Base-by-base conservation (phyloP, 2,113 vertebrate species). In the Scartelaos histophorus region DNA sequence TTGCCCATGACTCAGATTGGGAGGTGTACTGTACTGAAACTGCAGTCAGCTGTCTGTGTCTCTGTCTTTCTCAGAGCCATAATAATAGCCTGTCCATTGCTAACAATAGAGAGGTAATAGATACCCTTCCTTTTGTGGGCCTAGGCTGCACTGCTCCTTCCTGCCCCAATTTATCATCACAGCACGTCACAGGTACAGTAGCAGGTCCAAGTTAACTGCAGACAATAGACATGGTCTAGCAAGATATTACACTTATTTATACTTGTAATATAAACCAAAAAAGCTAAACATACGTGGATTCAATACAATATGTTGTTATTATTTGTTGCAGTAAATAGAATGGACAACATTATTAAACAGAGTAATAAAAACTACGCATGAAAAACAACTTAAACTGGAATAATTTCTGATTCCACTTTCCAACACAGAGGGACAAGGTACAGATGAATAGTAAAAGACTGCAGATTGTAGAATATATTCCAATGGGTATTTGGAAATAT, bases 91-190 rank as follows among this genome's bases (percentile, higher is more conserved):
- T 73, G 66, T 38, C 70, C 73, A 66, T 74, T 71, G 81, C 91
- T 89, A 93, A 93, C 89, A 93, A 93, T 90, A 91, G 90, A 78
- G 75, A 75, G 68, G 89, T 91, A 93, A 92, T 88, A 76, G 89
- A 93, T 90, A 92, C 82, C 76, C 83, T 46, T 62, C 51, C 84
- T 87, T 82, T 86, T 89, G 87, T 85, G 76, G 76, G 81, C 69
- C 75, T 58, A 19, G 75, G 76, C 67, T 73, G 71, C 76, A 89
- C 84, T 71, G 71, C 76, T 84, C 82, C 81, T 89, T 88, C 84
- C 83, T 88, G 87, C 80, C 38, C 38, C 76, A 78, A 64, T 85
- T 85, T 72, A 82, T 74, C 69, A 22, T 76, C 22, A 67, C 71
- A 66, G 74, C 78, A 74, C 54, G 69, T 82, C 82, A 84, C 74